A percentile compares a stretch with the other conserved stretches of the same genome.
phyloP scores from a whole-genome alignment of 1,140 invertebrate species.

The Sarcophaga peregrina region DNA sequence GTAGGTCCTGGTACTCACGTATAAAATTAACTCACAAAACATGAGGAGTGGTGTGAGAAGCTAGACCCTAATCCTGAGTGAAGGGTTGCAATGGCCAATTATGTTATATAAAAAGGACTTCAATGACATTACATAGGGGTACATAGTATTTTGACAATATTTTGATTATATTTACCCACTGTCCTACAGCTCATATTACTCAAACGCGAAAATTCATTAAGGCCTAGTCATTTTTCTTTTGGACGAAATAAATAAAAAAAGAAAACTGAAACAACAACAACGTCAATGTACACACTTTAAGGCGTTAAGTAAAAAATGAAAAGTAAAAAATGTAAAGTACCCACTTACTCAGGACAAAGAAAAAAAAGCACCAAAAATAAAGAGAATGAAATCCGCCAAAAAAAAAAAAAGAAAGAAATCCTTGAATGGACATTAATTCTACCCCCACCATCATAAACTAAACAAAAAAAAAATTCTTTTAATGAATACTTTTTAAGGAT shows the following conservation, averaged over 20 bases:
- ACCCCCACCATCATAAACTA: slow-evolving; percentile 6
- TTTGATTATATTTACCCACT: neutral
- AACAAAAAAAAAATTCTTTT: slow-evolving; percentile 25
- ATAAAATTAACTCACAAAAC: too few species aligned
- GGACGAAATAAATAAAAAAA: slow-evolving; percentile 17
- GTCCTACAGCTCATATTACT: slow-evolving; percentile 35
- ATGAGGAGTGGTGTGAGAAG: too few species aligned
- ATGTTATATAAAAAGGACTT: too few species aligned
- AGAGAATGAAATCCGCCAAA: neutral
- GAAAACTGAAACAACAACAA: neutral
- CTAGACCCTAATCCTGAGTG: too few species aligned
- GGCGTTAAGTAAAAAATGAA: slow-evolving; percentile 35
- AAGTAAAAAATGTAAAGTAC: slow-evolving; percentile 11
- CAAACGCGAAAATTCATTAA: slow-evolving; percentile 43
- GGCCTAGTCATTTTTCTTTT: slow-evolving; percentile 38
- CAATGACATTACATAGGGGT: too few species aligned
- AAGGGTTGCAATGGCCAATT: too few species aligned
- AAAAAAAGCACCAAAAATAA: neutral
- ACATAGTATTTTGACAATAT: too few species aligned
- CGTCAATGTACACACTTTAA: slow-evolving; percentile 29
- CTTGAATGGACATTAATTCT: slow-evolving; percentile 37
- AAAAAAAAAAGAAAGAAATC: neutral
- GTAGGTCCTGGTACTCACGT: too few species aligned
- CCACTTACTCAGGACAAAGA: neutral
- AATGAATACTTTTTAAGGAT: slow-evolving; percentile 37